Conservation (phyloP, 2,113 vertebrate species). For the Callocephalon fimbriatum region DNA sequence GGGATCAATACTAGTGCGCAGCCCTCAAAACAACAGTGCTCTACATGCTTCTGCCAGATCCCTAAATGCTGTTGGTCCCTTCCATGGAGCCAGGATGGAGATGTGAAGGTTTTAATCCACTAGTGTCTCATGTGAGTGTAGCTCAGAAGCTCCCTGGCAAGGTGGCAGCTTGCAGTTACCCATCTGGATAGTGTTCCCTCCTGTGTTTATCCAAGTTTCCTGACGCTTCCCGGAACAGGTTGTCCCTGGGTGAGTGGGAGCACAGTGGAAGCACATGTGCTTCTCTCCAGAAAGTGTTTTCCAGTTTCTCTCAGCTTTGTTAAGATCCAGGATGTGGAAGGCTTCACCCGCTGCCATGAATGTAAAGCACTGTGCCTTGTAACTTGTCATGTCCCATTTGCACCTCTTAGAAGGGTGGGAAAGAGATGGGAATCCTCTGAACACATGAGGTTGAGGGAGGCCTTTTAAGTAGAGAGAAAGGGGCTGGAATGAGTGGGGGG, state of each 20-base stretch:
- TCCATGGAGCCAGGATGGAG: neutral
- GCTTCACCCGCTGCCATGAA: neutral
- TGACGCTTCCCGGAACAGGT: neutral
- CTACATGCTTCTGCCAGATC: neutral
- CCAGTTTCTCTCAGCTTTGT: neutral
- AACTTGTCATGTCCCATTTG: rapidly evolving
- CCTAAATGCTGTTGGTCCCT: neutral
- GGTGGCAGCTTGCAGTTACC: neutral
- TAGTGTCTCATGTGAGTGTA: rapidly evolving
- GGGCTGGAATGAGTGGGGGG: neutral
- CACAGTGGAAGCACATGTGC: rapidly evolving
- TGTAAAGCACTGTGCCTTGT: constrained; percentile 49
- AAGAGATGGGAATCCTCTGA: neutral
- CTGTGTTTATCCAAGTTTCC: neutral
- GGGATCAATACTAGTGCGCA: neutral
- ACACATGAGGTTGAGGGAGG: rapidly evolving
- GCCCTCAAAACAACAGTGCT: neutral
- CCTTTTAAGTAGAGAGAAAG: neutral
- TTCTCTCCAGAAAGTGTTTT: neutral
- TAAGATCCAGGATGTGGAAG: neutral
- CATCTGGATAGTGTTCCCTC: neutral
- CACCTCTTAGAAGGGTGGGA: neutral
- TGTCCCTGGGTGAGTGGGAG: neutral
- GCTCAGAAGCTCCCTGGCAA: neutral
- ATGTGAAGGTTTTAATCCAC: neutral